A percentile compares a stretch with the other conserved stretches of the same genome.
phyloP scores from a whole-genome alignment of 2,888 invertebrate genomes.

The Athetis lepigone region DNA sequence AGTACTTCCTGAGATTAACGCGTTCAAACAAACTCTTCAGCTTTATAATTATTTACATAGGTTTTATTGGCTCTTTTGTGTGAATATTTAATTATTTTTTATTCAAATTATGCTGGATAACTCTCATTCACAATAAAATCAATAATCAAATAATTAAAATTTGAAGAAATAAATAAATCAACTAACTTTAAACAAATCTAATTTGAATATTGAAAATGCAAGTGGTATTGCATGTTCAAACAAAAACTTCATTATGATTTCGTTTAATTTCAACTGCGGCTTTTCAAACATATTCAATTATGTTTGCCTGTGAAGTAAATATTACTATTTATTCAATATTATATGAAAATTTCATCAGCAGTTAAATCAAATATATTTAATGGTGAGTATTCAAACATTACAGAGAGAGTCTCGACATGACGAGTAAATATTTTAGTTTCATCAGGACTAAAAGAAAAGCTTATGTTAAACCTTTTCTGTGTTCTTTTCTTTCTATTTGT shows the following conservation, averaged over 20 bases:
- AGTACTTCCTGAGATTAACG: no score
- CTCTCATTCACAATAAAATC: no score
- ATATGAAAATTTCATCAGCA: background rate
- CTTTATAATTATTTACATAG: no score
- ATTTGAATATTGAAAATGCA: background rate
- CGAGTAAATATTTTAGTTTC: background rate
- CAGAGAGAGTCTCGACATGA: background rate
- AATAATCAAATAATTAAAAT: no score
- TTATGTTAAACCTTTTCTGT: conserved; percentile 14
- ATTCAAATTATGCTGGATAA: no score
- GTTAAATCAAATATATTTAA: background rate
- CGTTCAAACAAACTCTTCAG: no score
- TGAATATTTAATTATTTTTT: no score
- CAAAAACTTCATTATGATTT: background rate
- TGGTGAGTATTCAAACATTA: background rate
- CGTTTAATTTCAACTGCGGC: background rate
- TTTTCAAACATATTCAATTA: conserved; percentile 16
- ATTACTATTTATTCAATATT: conserved; percentile 2
- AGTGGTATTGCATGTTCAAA: background rate
- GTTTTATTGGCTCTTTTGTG: no score
- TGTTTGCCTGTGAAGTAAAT: conserved; percentile 5
- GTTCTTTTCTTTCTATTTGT: background rate
- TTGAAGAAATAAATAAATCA: no score
- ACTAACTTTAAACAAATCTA: no score
- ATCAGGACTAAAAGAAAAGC: conserved; percentile 15